Percentiles rank a stretch among this genome's conserved stretches.
These are phyloP conservation scores for Keiferia lycopersicella DNA, from an alignment of 2,888 invertebrate species.

Conservation along the genomic window DNA sequence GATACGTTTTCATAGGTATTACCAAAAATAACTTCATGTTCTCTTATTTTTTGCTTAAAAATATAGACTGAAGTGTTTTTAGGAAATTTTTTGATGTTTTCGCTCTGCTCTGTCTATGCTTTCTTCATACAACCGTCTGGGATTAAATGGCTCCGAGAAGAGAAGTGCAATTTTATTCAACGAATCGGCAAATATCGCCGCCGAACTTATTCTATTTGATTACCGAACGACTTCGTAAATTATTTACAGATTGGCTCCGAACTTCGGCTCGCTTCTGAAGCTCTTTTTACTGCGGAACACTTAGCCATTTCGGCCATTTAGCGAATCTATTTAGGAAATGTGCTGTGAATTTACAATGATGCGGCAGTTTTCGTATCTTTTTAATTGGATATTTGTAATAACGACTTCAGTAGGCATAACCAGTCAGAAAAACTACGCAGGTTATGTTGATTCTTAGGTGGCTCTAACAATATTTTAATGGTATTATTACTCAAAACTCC, in stretches of 20 bases:
- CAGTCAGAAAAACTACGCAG: too few relatives aligned
- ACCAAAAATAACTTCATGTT: too few relatives aligned
- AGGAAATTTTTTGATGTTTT: too few relatives aligned
- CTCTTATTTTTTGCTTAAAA: too few relatives aligned
- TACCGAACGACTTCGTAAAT: slow-evolving; percentile 28
- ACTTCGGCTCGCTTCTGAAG: slow-evolving; percentile 19
- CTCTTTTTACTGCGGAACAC: slow-evolving; percentile 20
- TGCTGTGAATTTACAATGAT: neutral
- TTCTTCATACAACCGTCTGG: slow-evolving; percentile 35
- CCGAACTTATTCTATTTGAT: slow-evolving; percentile 40
- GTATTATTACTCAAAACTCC: too few relatives aligned
- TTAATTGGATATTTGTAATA: neutral
- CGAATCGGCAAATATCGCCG: slow-evolving; percentile 40
- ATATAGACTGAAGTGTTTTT: too few relatives aligned
- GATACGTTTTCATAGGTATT: too few relatives aligned
- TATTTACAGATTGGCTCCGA: slow-evolving; percentile 28
- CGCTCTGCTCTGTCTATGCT: neutral
- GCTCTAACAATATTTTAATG: too few relatives aligned
- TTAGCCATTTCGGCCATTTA: slow-evolving; percentile 15
- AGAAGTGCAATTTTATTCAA: slow-evolving; percentile 55
- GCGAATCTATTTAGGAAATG: slow-evolving; percentile 6
- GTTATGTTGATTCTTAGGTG: too few relatives aligned
- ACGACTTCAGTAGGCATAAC: too few relatives aligned
- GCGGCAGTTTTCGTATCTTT: neutral
- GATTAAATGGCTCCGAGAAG: slow-evolving; percentile 54